A percentile compares a stretch with the other conserved stretches of the same genome.
phyloP scores from a whole-genome alignment of 2,797 vertebrate species.

The Acanthiza pusilla region DNA sequence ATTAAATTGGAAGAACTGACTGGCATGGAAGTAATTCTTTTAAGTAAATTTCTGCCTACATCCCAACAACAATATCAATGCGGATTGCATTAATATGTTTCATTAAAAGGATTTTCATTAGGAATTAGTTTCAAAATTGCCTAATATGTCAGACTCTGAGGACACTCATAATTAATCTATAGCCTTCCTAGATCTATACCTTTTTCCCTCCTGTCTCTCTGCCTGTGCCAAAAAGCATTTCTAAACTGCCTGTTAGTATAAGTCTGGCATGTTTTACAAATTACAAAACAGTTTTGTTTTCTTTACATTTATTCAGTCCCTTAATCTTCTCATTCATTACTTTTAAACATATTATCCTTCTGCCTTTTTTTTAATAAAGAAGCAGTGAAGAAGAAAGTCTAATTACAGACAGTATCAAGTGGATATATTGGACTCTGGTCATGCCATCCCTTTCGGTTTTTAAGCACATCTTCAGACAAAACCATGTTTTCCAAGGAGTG shows the following conservation, averaged over 20 bases:
- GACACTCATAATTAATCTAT: not conserved
- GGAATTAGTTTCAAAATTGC: not conserved
- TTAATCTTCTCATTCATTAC: not conserved
- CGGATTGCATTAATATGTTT: not conserved
- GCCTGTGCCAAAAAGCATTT: not conserved
- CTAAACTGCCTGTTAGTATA: not conserved
- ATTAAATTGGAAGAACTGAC: conserved; percentile 4
- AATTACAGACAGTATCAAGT: not conserved
- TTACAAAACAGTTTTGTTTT: not conserved
- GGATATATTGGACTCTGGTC: not conserved
- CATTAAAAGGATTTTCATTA: conserved; percentile 13
- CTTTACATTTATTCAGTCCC: not conserved
- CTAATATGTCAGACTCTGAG: not conserved
- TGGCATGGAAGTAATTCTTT: not conserved
- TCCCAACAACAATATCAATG: not conserved
- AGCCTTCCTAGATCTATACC: not conserved
- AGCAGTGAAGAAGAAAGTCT: not conserved
- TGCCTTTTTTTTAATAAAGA: not conserved
- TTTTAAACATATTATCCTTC: not conserved
- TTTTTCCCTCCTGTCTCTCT: not conserved
- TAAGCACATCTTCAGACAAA: not conserved
- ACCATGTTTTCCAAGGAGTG: not conserved
- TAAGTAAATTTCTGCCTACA: not conserved
- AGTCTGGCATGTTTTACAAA: not conserved
- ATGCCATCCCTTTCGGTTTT: not conserved